These are phyloP conservation scores for Ephestia elutella DNA, from an alignment of 1,140 invertebrate species.

Conservation along the genomic window DNA sequence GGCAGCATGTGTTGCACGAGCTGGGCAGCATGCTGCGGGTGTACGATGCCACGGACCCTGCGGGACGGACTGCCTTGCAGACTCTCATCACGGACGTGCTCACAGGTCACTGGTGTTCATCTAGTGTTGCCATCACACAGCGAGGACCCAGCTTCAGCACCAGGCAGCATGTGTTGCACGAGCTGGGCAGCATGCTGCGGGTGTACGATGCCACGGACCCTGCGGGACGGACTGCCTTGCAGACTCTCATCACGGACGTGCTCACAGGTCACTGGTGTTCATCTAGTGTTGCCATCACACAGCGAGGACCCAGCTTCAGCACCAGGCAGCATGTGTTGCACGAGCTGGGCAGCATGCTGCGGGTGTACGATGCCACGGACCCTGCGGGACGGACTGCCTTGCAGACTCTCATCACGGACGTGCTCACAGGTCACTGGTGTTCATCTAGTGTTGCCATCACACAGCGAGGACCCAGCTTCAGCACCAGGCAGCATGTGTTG, in stretches of 20 bases:
- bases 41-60: slow-evolving; percentile 62
- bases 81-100: slow-evolving; percentile 59
- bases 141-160: slow-evolving; percentile 58
- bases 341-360: slow-evolving; percentile 58
- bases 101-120: slow-evolving; percentile 38
- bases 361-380: slow-evolving; percentile 63
- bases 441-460: slow-evolving; percentile 19
- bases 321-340: slow-evolving; percentile 62
- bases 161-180: slow-evolving; percentile 61
- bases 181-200: slow-evolving; percentile 55
- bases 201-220: slow-evolving; percentile 66
- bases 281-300: slow-evolving; percentile 24
- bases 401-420: slow-evolving; percentile 56
- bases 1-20: slow-evolving; percentile 65
- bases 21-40: slow-evolving; percentile 57
- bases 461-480: slow-evolving; percentile 54
- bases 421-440: slow-evolving; percentile 49
- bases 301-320: slow-evolving; percentile 54
- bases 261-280: slow-evolving; percentile 47
- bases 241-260: slow-evolving; percentile 56
- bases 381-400: slow-evolving; percentile 49
- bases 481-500: slow-evolving; percentile 60
- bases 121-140: slow-evolving; percentile 25
- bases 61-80: slow-evolving; percentile 48
- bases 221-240: slow-evolving; percentile 44